phyloP scores from a whole-genome alignment of 2,888 invertebrate genomes.

The Melieria picta region DNA sequence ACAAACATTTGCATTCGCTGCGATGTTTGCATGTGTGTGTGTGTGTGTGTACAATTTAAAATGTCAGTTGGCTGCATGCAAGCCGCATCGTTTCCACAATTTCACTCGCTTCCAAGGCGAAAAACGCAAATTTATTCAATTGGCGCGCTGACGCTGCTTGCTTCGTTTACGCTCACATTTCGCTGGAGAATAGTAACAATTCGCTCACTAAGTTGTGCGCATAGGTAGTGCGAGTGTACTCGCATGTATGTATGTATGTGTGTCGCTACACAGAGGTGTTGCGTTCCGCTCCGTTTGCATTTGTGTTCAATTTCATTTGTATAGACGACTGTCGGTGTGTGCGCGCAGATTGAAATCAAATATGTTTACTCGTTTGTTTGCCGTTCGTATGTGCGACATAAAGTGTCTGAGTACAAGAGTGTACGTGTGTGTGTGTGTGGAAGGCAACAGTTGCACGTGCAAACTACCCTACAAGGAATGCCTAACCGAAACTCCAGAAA shows the following conservation, averaged over 20 bases:
- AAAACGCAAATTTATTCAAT: neutral
- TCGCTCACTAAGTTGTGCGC: neutral
- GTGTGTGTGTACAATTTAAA: neutral
- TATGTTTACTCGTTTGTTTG: neutral
- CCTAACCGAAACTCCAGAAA: too few species aligned
- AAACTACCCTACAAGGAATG: too few species aligned
- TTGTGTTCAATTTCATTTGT: neutral
- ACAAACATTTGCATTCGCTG: slow-evolving; percentile 1
- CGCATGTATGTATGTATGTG: neutral
- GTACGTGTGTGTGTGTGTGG: neutral
- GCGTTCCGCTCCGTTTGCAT: neutral
- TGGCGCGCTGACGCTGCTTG: neutral
- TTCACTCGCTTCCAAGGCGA: neutral
- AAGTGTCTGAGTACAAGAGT: too few species aligned
- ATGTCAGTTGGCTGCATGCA: too few species aligned
- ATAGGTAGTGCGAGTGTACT: neutral
- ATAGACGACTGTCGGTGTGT: neutral
- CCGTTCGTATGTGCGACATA: too few species aligned
- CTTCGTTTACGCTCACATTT: too few species aligned
- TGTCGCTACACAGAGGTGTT: neutral
- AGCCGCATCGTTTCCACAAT: too few species aligned
- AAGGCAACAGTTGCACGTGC: neutral
- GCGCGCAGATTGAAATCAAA: slow-evolving; percentile 2
- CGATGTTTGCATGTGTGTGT: neutral
- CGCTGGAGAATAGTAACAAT: too few species aligned